Percentiles rank a stretch among this genome's conserved stretches.
phyloP scores from a whole-genome alignment of 2,888 invertebrate species.

The Odontocolon sp. region DNA sequence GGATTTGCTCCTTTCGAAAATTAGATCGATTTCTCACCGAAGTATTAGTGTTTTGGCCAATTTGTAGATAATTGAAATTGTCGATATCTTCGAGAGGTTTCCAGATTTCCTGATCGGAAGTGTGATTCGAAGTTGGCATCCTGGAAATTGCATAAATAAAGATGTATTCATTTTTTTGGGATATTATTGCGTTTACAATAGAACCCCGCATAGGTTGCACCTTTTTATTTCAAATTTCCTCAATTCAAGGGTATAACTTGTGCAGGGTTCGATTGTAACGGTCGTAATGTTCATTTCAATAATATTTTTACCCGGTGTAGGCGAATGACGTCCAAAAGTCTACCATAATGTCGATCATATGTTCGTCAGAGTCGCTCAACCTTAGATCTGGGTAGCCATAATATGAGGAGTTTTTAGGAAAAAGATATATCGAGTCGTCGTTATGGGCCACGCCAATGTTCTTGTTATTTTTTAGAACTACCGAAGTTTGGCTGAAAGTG shows the following conservation, averaged over 20 bases:
- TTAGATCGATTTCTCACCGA: constrained; percentile 8
- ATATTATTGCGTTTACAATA: too few species aligned
- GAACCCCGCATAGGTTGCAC: too few species aligned
- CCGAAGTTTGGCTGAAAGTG: constrained; percentile 42
- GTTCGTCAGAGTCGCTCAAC: constrained; percentile 65
- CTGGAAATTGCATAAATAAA: constrained; percentile 41
- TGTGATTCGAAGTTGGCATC: constrained; percentile 44
- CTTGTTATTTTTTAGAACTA: background rate
- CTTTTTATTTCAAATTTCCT: background rate
- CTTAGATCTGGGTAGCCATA: constrained; percentile 34
- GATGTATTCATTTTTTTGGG: too few species aligned
- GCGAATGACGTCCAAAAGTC: constrained; percentile 80
- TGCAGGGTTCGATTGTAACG: too few species aligned
- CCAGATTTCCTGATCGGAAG: constrained; percentile 53
- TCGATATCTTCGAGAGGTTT: constrained; percentile 51
- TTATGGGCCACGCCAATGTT: constrained; percentile 80
- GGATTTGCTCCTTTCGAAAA: constrained; percentile 57
- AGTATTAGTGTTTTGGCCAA: constrained; percentile 54
- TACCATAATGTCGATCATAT: constrained; percentile 76
- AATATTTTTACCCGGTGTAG: constrained; percentile 61
- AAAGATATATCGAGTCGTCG: constrained; percentile 82
- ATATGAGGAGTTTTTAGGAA: constrained; percentile 64
- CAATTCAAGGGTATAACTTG: background rate
- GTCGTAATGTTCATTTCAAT: background rate
- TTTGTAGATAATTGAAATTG: constrained; percentile 62